Base-by-base conservation (phyloP, 2,888 invertebrate species). In the Troides helena region DNA sequence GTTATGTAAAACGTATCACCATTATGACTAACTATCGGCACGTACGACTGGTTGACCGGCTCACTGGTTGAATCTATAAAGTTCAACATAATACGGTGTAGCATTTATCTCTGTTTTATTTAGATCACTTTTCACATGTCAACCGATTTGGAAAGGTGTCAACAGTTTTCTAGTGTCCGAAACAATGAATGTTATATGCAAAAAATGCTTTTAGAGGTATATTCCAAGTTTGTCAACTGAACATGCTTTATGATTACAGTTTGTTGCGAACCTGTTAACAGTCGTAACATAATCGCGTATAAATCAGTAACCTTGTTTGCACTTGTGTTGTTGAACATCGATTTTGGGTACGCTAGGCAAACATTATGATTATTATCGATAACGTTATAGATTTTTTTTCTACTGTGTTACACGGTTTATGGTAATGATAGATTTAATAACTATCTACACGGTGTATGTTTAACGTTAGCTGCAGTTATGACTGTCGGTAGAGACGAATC, bases 1-100 rank as follows among this genome's bases (percentile, higher is more conserved):
- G 81, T 80, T 76, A 91, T 85, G 65, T 77, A 83, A 59, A 89
- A 79, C 0, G 80, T 75, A 63, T 83, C 80, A 53, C 90, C 92
- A 84, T 87, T 80, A 72, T 80, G 79, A 71, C 80, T 80, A 14
- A 76, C 30, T 58, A 78, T 82, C 50, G 71, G 78, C 68, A 73
- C 75, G 69, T 75, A 83, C 56, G 74, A 68, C 21, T 21, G 21
- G 21, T 21, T 21, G 21, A 21, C 21, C 30, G 70, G 62, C 4
- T 70, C 72, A 10, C 80, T 75, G 18, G 85, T 84, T 18, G 72
- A 78, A 83, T 89, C 90, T 89, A 63, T 23, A 57, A 57, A 21
- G 57, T 57, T 21, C 6, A n/a, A n/a, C 14, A 50, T 50, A 14
- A 50, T 17, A 50, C 17, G 18, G 17, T 50, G 2, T 14, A 17